These are phyloP conservation scores for Pachydiplax longipennis DNA, from an alignment of 2,888 invertebrate species.

Conservation along the genomic window DNA sequence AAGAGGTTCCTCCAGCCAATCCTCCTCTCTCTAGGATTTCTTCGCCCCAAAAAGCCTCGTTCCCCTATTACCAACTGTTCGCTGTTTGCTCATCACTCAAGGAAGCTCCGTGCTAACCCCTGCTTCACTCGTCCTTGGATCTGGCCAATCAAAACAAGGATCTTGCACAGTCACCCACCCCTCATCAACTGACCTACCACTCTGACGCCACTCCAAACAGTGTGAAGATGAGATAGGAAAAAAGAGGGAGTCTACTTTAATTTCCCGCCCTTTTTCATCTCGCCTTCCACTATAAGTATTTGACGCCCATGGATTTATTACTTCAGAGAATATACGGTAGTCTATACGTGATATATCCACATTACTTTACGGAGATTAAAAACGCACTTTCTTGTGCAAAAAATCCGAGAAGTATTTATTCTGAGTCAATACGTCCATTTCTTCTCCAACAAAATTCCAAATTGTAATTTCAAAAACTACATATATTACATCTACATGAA, in stretches of 20 bases:
- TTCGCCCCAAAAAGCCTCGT: background rate
- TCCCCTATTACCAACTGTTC: slow-evolving; percentile 5
- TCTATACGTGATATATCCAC: too few relatives aligned
- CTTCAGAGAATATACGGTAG: too few relatives aligned
- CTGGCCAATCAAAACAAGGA: slow-evolving; percentile 28
- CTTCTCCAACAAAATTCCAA: too few relatives aligned
- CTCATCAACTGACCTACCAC: slow-evolving; percentile 34
- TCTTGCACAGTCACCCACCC: slow-evolving; percentile 19
- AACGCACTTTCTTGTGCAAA: too few relatives aligned
- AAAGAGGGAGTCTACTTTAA: background rate
- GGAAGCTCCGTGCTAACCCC: background rate
- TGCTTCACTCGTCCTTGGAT: background rate
- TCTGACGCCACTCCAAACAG: background rate
- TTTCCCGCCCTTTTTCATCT: background rate
- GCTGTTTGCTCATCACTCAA: slow-evolving; percentile 34
- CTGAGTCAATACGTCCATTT: too few relatives aligned
- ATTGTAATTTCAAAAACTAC: too few relatives aligned
- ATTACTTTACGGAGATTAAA: too few relatives aligned
- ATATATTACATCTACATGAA: too few relatives aligned
- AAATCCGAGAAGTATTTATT: too few relatives aligned
- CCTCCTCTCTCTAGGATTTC: background rate
- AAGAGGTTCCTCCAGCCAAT: background rate
- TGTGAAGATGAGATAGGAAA: background rate
- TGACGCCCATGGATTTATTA: too few relatives aligned
- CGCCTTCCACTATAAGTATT: background rate